A percentile compares a stretch with the other conserved stretches of the same genome.
Conservation (phyloP, 2,888 invertebrate species). For the Drosophila limbata region DNA sequence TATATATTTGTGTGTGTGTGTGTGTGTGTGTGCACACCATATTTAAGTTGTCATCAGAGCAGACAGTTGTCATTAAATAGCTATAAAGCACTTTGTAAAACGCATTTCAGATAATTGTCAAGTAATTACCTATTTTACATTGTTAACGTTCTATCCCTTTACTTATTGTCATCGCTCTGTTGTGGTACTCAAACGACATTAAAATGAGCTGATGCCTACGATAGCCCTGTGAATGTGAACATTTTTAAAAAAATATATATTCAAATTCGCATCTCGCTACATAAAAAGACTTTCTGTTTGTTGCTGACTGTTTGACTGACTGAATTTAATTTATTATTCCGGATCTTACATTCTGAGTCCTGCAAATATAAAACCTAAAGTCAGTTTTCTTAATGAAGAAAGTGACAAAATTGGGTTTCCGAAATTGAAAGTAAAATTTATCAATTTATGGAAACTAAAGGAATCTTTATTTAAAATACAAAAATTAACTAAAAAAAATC, state of each 20-base stretch:
- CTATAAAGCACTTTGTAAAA: conserved; percentile 68
- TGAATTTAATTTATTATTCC: too few relatives aligned
- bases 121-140: conserved; percentile 72
- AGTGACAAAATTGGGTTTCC: too few relatives aligned
- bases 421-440: too few relatives aligned
- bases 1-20: not conserved
- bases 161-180: conserved; percentile 22
- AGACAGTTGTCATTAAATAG: conserved; percentile 72
- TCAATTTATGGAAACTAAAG: too few relatives aligned
- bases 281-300: too few relatives aligned
- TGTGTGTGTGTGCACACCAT: conserved; percentile 22
- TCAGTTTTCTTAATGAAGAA: too few relatives aligned
- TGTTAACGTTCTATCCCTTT: conserved; percentile 53
- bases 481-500: too few relatives aligned
- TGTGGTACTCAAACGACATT: conserved; percentile 21
- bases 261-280: too few relatives aligned
- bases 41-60: conserved; percentile 79
- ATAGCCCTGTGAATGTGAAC: conserved; percentile 11
- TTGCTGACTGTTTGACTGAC: too few relatives aligned
- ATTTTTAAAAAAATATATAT: not conserved
- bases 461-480: too few relatives aligned
- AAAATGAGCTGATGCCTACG: conserved; percentile 28
- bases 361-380: too few relatives aligned
- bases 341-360: too few relatives aligned
- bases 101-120: conserved; percentile 74